phyloP scores from a whole-genome alignment of 2,113 vertebrate genomes.

The Urocynchramus pylzowi region DNA sequence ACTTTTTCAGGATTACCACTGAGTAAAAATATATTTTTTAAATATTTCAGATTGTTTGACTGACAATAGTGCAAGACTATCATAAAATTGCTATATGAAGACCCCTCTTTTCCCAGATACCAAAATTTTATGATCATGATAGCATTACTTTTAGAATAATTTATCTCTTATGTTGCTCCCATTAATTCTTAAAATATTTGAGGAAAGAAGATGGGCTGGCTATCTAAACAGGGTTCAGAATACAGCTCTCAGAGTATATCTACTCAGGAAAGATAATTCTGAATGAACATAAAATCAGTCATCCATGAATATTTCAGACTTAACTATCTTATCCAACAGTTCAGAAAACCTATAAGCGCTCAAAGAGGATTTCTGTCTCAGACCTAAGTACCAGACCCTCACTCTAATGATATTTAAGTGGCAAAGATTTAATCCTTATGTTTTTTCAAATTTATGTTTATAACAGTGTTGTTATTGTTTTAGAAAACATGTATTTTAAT shows the following conservation, averaged over 20 bases:
- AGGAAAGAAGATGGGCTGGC: neutral
- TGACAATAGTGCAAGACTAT: neutral
- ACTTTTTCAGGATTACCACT: neutral
- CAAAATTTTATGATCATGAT: neutral
- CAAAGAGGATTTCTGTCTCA: neutral
- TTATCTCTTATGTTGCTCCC: neutral
- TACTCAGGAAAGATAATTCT: neutral
- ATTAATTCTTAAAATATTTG: neutral
- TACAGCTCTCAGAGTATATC: neutral
- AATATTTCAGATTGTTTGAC: neutral
- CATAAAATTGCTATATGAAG: neutral
- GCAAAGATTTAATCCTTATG: neutral
- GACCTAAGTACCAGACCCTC: neutral
- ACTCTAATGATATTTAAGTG: neutral
- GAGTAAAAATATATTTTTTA: neutral
- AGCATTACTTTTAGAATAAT: neutral
- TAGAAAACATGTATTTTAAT: neutral
- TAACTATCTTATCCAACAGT: neutral
- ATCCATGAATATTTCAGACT: neutral
- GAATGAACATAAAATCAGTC: neutral
- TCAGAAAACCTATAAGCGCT: neutral
- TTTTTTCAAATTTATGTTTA: neutral
- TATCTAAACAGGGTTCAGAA: neutral
- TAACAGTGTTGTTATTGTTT: neutral
- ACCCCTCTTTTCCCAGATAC: rapidly evolving